Percentiles rank a stretch among this genome's conserved stretches.
Evolutionary conservation across 2,888 invertebrate species (phyloP).

Genomic region (Limnephilus auricula): DNA sequence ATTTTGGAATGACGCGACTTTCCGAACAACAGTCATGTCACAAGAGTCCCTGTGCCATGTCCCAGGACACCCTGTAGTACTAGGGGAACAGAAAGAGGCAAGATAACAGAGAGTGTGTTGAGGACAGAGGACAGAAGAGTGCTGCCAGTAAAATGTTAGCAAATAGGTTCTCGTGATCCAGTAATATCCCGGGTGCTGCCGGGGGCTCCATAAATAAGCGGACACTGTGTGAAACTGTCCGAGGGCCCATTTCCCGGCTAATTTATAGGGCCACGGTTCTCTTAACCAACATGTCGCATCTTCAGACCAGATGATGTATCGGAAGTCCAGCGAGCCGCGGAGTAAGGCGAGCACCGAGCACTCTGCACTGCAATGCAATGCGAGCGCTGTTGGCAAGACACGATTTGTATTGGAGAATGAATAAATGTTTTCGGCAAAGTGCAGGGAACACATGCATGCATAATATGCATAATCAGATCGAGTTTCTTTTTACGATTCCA

Average conservation of each 20-base stretch:
- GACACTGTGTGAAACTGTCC: constrained; percentile 65
- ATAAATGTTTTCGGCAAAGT: constrained; percentile 43
- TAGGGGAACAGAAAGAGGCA: not conserved
- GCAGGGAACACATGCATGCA: not conserved
- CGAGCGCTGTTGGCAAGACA: constrained; percentile 59
- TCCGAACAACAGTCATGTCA: not conserved
- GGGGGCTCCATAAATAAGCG: constrained; percentile 63
- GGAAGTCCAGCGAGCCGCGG: constrained; percentile 18
- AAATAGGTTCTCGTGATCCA: constrained; percentile 66
- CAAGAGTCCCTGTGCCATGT: not conserved
- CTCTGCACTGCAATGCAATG: not conserved
- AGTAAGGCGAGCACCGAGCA: constrained; percentile 8
- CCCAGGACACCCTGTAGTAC: not conserved
- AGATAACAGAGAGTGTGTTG: not conserved
- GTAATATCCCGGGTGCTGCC: constrained; percentile 65
- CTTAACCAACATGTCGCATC: constrained; percentile 61
- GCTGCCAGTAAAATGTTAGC: constrained; percentile 60
- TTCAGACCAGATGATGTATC: constrained; percentile 59
- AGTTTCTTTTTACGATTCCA: not conserved
- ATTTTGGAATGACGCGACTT: not conserved
- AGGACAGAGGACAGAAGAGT: not conserved
- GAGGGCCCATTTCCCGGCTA: constrained; percentile 60
- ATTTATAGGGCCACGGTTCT: constrained; percentile 62
- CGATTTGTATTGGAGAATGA: constrained; percentile 63
- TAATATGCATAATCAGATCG: not conserved